A percentile compares a stretch with the other conserved stretches of the same genome.
Evolutionary conservation across 2,888 invertebrate genomes (phyloP).

Genomic region (Cosmopolites sordidus): DNA sequence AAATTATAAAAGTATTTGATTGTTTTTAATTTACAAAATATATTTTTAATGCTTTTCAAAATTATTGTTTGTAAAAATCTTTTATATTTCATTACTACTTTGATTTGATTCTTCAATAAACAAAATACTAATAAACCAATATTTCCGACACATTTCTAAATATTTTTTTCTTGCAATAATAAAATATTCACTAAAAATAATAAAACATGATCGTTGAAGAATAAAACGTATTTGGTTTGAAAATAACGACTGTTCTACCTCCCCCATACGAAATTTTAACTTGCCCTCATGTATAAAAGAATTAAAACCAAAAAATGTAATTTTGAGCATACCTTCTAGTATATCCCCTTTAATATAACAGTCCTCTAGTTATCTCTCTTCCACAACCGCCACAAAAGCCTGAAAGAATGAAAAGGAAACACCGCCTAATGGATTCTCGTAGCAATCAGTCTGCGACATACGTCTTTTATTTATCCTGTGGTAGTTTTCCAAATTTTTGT

Average conservation of each 20-base stretch:
- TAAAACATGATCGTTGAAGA: too few relatives aligned
- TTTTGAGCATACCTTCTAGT: slow-evolving; percentile 30
- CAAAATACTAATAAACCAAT: too few relatives aligned
- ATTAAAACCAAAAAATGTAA: slow-evolving; percentile 29
- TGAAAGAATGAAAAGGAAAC: slow-evolving; percentile 37
- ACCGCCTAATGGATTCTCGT: slow-evolving; percentile 32
- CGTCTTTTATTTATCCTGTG: slow-evolving; percentile 7
- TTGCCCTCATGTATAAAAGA: slow-evolving; percentile 10
- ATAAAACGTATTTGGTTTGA: too few relatives aligned
- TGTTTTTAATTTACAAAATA: too few relatives aligned
- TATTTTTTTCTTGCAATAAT: too few relatives aligned
- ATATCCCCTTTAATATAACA: slow-evolving; percentile 46
- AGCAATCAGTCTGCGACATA: slow-evolving; percentile 15
- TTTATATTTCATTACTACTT: too few relatives aligned
- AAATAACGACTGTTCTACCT: neutral
- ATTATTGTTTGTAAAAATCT: too few relatives aligned
- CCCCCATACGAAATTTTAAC: slow-evolving; percentile 12
- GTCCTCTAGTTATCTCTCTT: slow-evolving; percentile 40
- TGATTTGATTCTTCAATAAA: too few relatives aligned
- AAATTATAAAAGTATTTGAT: too few relatives aligned
- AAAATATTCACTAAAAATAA: too few relatives aligned
- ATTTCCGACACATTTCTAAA: too few relatives aligned
- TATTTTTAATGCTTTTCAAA: too few relatives aligned
- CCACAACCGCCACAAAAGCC: slow-evolving; percentile 28
- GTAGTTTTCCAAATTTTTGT: neutral